Percentiles rank a stretch among this genome's conserved stretches.
Evolutionary conservation across 1,140 invertebrate genomes (phyloP).

Genomic region (Helicorthomorpha holstii): DNA sequence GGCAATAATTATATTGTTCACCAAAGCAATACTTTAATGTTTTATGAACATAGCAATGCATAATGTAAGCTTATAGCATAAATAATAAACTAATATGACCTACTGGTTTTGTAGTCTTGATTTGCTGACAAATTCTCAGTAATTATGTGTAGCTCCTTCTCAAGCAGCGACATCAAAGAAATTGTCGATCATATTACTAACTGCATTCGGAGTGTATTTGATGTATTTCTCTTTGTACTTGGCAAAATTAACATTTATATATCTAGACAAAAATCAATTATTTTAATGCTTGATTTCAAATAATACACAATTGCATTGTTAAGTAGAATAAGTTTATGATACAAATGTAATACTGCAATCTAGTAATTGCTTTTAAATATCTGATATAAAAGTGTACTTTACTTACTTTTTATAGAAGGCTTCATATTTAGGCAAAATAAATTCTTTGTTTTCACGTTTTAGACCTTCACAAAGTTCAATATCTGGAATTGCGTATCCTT

Average conservation of each 20-base stretch:
- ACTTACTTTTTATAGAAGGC: conserved; percentile 53
- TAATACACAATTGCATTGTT: not conserved
- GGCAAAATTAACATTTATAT: conserved; percentile 54
- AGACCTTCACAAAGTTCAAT: conserved; percentile 61
- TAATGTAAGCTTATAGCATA: too few relatives aligned
- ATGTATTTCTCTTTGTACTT: conserved; percentile 91
- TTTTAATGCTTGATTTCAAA: not conserved
- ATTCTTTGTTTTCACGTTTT: conserved; percentile 68
- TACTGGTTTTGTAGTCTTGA: too few relatives aligned
- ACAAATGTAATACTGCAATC: not conserved
- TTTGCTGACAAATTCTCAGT: too few relatives aligned
- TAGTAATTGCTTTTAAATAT: not conserved
- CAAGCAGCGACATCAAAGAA: conserved; percentile 59
- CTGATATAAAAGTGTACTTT: conserved; percentile 1
- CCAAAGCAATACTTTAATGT: too few relatives aligned
- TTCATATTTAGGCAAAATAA: conserved; percentile 65
- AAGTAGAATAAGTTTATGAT: conserved; percentile 1
- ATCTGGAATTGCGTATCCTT: conserved; percentile 84
- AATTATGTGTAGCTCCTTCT: too few relatives aligned
- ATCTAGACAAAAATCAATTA: conserved; percentile 33
- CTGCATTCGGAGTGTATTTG: conserved; percentile 72
- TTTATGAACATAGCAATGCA: too few relatives aligned
- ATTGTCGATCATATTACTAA: conserved; percentile 53
- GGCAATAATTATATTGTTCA: too few relatives aligned
- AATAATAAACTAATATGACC: too few relatives aligned